Base-by-base conservation (phyloP, 2,888 invertebrate species). In the Xestoiulus laeticollis region DNA sequence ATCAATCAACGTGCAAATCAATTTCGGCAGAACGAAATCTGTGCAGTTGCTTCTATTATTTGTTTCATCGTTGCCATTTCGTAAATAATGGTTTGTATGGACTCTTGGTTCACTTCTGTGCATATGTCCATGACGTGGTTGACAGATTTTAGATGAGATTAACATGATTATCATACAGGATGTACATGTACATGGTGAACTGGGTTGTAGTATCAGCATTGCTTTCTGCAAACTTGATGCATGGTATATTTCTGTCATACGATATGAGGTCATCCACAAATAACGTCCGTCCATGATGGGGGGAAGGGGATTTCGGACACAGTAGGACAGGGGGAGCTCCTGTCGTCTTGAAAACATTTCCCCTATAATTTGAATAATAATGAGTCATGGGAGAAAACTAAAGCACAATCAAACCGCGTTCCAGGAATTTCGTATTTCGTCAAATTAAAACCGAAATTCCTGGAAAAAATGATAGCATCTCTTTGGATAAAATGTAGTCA, bases 1-100 rank as follows among this genome's bases (percentile, higher is more conserved):
- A 59, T 59, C 59, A 59, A 59, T 59, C 59, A 59, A 59, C 22
- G 59, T 59, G 59, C 59, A 59, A 59, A 59, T 59, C 59, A 59
- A 59, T 59, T 59, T 59, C 22, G 59, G 59, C 59, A 59, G 59
- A 22, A 19, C 59, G 22, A 22, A 59, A 59, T 59, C 59, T 59
- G 59, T 6, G 59, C 59, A 59, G 22, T 22, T 22, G n/a, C 59
- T 22, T 59, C 10, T 10, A 22, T 22, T 59, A 59, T 59, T n/a
- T 59, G 59, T 59, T 59, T 59, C 59, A 59, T 59, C 59, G 22
- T 59, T 59, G 59, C 59, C 22, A 22, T 59, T 59, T 59, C 59
- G n/a, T 59, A 59, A 59, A 59, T 22, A 59, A 59, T 59, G 59
- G 59, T 59, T 59, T 59, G 59, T 59, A 59, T 59, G 22, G 59